phyloP scores from a whole-genome alignment of 2,113 vertebrate species.

The Dipodomys spectabilis region DNA sequence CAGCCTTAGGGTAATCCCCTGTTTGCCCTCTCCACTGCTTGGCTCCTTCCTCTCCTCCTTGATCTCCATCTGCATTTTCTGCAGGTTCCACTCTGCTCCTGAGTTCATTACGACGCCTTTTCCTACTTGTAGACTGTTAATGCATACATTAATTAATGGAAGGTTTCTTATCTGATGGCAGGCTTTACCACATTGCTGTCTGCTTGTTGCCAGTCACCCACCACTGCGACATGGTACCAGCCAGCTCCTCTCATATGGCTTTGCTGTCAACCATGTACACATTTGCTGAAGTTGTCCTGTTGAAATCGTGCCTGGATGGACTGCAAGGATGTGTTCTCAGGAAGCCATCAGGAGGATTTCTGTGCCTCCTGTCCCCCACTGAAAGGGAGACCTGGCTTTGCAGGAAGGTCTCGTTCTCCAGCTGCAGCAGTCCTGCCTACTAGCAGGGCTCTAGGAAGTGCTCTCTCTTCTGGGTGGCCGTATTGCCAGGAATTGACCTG shows the following conservation, averaged over 20 bases:
- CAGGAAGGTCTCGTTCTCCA: neutral
- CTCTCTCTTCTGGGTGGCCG: fast-evolving
- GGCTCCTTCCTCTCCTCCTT: neutral
- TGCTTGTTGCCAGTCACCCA: neutral
- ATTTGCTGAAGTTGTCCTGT: neutral
- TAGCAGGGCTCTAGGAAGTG: fast-evolving
- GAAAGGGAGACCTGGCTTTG: neutral
- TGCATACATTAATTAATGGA: fast-evolving
- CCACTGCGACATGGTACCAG: too few relatives aligned
- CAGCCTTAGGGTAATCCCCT: too few relatives aligned
- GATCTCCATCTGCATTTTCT: neutral
- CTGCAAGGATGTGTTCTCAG: neutral
- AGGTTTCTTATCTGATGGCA: fast-evolving
- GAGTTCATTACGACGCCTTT: too few relatives aligned
- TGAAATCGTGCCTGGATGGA: too few relatives aligned
- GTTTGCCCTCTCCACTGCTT: neutral
- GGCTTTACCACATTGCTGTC: fast-evolving
- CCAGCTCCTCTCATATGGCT: too few relatives aligned
- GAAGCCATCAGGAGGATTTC: neutral
- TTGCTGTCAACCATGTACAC: too few relatives aligned
- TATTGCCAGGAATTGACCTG: neutral
- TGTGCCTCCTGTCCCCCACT: neutral
- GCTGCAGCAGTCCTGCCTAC: fast-evolving
- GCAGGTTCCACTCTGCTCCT: fast-evolving
- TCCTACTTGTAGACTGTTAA: neutral